Base-by-base conservation (phyloP, 2,888 invertebrate species). In the Boloria euphrosyne region DNA sequence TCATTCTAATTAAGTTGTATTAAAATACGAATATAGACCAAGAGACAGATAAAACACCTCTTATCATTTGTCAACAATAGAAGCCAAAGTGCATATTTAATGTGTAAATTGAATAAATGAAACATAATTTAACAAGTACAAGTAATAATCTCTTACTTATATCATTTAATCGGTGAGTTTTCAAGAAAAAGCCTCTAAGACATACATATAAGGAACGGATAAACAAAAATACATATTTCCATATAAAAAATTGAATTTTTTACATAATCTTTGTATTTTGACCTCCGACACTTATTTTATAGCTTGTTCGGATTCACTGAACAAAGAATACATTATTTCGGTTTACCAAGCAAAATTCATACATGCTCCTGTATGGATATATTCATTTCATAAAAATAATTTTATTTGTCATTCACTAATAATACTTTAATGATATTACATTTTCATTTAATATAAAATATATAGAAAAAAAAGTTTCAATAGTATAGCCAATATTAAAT, bases 131-230 rank as follows among this genome's bases (percentile, higher is more conserved):
- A 38, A 22, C 31, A 38, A 38, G 10, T 38, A 38, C 31, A 10
- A 57, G 46, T 5, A 43, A 54, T 16, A 22, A 18, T n/a, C 69
- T 76, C 76, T 78, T 75, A 80, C 66, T 57, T 71, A 75, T 72
- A 75, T 71, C 73, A 59, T 59, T 52, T 59, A 14, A 79, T 83
- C 84, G 84, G 84, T 84, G 84, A 84, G 84, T 79, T 80, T 69
- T 76, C 73, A 73, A 72, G 73, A 75, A 74, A 74, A 78, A 76
- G 76, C 83, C 83, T 83, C 83, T 77, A 75, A 67, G 65, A 68
- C 70, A 75, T 38, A 10, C 31, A 69, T 70, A 62, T 72, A 66
- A 60, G 70, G 66, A 71, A 68, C 61, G 59, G 14, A 50, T 47
- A 46, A 53, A 16, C 50, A 64, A 44, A 66, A n/a, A 65, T 16